Percentiles rank a stretch among this genome's conserved stretches.
phyloP scores from a whole-genome alignment of 2,888 invertebrate species.

The Xanthorhoe spadicearia region DNA sequence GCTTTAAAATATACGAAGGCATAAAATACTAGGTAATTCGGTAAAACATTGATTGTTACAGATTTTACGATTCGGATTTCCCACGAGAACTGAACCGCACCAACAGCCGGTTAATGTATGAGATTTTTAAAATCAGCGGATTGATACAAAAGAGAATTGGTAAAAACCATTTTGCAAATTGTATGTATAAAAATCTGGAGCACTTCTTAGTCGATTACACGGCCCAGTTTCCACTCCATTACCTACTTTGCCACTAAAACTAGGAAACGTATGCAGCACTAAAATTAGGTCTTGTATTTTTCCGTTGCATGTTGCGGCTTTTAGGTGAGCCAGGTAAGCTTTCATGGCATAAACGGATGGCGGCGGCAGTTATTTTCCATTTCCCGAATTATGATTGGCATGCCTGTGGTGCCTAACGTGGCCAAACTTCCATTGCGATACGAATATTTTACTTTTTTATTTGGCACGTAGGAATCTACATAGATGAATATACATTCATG shows the following conservation, averaged over 20 bases:
- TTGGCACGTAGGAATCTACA: not conserved
- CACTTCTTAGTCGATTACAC: conserved; percentile 46
- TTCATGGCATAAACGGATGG: conserved; percentile 38
- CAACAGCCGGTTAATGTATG: conserved; percentile 33
- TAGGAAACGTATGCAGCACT: conserved; percentile 41
- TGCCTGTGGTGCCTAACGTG: conserved; percentile 20
- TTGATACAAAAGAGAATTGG: conserved; percentile 36
- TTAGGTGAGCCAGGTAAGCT: conserved; percentile 50
- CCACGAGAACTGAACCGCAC: conserved; percentile 30
- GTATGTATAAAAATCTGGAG: conserved; percentile 35
- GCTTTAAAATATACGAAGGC: conserved; percentile 13
- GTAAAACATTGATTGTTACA: conserved; percentile 36
- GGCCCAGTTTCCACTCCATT: conserved; percentile 48
- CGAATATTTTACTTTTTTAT: conserved; percentile 13
- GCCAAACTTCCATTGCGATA: conserved; percentile 9
- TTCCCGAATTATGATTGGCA: conserved; percentile 53
- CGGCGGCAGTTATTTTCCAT: conserved; percentile 48
- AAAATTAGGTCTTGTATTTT: conserved; percentile 32
- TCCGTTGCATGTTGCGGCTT: conserved; percentile 34
- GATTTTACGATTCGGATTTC: conserved; percentile 38
- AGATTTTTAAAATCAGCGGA: conserved; percentile 33
- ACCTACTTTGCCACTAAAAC: conserved; percentile 42
- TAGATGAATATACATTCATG: not conserved
- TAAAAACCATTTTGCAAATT: conserved; percentile 37
- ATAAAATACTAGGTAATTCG: conserved; percentile 22